A percentile compares a stretch with the other conserved stretches of the same genome.
Evolutionary conservation across 2,113 vertebrate genomes (phyloP).

Genomic region (Ranitomeya variabilis): DNA sequence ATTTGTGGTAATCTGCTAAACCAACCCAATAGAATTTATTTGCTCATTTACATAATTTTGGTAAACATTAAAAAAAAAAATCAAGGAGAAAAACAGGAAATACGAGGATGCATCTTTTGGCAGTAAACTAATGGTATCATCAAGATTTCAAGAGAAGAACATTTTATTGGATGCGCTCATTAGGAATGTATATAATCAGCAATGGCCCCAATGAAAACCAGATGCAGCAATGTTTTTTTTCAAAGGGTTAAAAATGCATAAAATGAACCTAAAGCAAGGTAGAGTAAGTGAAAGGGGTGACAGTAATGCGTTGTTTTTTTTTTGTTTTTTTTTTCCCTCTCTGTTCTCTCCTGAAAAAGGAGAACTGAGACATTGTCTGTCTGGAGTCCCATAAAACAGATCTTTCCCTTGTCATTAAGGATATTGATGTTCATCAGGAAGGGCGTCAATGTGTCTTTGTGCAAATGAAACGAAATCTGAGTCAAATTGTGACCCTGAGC

Average conservation of each 20-base stretch:
- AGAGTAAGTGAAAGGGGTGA: slow-evolving; percentile 16
- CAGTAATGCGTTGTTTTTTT: background rate
- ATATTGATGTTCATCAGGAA: slow-evolving; percentile 91
- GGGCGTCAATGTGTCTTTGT: slow-evolving; percentile 96
- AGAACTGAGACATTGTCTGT: slow-evolving; percentile 67
- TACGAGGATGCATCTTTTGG: slow-evolving; percentile 61
- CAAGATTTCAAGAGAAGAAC: slow-evolving; percentile 63
- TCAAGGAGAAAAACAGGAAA: slow-evolving; percentile 50
- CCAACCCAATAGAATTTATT: slow-evolving; percentile 32
- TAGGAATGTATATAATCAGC: slow-evolving; percentile 47
- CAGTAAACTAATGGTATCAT: slow-evolving; percentile 61
- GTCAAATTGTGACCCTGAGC: slow-evolving; percentile 87
- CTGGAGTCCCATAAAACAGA: slow-evolving; percentile 80
- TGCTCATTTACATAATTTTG: slow-evolving; percentile 49
- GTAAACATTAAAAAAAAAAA: slow-evolving; percentile 22
- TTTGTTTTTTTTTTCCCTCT: background rate
- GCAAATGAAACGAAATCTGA: slow-evolving; percentile 95
- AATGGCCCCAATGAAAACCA: slow-evolving; percentile 4
- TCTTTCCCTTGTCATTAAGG: slow-evolving; percentile 88
- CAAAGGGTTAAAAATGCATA: slow-evolving; percentile 21
- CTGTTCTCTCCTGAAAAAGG: slow-evolving; percentile 50
- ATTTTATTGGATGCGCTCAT: slow-evolving; percentile 60
- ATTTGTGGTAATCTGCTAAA: slow-evolving; percentile 47
- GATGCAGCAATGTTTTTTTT: background rate
- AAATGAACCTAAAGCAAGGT: background rate